Evolutionary conservation across 2,888 invertebrate species (phyloP).

Genomic region (Gryllus longicercus): DNA sequence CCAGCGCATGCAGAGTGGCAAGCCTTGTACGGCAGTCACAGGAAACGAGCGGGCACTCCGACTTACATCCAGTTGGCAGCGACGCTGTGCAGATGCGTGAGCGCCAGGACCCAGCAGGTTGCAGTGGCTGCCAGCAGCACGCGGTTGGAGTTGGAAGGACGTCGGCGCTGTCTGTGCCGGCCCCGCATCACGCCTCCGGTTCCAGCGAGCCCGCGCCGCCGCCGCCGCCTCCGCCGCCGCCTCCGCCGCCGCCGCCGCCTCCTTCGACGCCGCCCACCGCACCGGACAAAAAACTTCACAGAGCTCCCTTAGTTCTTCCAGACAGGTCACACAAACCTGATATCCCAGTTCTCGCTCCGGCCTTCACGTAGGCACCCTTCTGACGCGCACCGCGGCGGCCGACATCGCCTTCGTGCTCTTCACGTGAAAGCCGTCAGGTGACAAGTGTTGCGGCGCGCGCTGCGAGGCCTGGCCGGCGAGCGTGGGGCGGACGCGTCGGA

Average conservation of each 20-base stretch:
- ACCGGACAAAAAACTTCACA: not conserved
- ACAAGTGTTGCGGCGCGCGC: too few species aligned
- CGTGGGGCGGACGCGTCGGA: not conserved
- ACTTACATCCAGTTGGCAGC: slow-evolving; percentile 31
- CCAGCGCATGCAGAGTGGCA: too few species aligned
- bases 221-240: not conserved
- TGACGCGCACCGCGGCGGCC: not conserved
- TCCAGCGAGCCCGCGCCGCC: not conserved
- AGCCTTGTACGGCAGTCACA: not conserved
- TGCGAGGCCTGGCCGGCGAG: not conserved
- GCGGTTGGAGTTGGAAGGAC: not conserved
- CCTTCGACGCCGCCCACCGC: not conserved
- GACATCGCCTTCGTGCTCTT: not conserved
- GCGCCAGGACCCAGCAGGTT: slow-evolving; percentile 17
- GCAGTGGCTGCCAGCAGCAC: slow-evolving; percentile 17
- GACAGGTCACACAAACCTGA: not conserved
- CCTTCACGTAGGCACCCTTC: slow-evolving; percentile 5
- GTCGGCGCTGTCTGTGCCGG: not conserved
- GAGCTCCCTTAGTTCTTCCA: not conserved
- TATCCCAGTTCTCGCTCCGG: not conserved
- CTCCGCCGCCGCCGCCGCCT: not conserved
- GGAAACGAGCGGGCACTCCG: not conserved
- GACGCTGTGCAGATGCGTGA: slow-evolving; percentile 22
- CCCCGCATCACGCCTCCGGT: slow-evolving; percentile 17
- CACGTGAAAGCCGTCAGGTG: not conserved